A percentile compares a stretch with the other conserved stretches of the same genome.
Conservation (phyloP, 2,797 vertebrate species). For the Buceros bicornis region DNA sequence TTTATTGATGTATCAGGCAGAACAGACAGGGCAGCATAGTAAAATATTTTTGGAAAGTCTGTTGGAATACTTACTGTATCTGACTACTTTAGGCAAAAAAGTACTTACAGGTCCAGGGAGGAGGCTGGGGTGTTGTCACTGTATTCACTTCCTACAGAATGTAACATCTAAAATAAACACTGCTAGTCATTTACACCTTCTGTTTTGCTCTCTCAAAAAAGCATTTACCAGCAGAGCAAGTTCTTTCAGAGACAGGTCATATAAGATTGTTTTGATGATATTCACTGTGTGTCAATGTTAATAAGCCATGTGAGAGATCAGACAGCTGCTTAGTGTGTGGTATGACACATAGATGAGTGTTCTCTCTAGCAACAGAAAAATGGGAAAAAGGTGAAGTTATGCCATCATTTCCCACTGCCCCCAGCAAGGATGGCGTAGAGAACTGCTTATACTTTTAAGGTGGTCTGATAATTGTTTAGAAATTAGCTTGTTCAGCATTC, state of each 20-base stretch:
- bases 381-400: not conserved
- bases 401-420: not conserved
- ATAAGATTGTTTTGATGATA: not conserved
- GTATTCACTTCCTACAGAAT: not conserved
- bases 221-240: not conserved
- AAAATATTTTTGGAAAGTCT: not conserved
- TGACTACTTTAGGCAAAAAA: not conserved
- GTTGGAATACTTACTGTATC: not conserved
- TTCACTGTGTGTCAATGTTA: not conserved
- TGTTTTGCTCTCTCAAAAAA: not conserved
- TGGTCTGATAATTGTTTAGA: not conserved
- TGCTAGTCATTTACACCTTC: not conserved
- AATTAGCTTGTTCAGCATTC: not conserved
- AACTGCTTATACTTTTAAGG: not conserved
- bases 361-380: conserved; percentile 4
- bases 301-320: not conserved
- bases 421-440: not conserved
- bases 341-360: not conserved
- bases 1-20: not conserved
- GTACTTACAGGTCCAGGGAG: not conserved
- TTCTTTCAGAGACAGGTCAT: conserved; percentile 5
- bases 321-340: not conserved
- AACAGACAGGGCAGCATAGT: not conserved
- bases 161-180: not conserved
- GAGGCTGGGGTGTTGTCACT: not conserved